Evolutionary conservation across 1,140 invertebrate genomes (phyloP).

Genomic region (Forficula auricularia): DNA sequence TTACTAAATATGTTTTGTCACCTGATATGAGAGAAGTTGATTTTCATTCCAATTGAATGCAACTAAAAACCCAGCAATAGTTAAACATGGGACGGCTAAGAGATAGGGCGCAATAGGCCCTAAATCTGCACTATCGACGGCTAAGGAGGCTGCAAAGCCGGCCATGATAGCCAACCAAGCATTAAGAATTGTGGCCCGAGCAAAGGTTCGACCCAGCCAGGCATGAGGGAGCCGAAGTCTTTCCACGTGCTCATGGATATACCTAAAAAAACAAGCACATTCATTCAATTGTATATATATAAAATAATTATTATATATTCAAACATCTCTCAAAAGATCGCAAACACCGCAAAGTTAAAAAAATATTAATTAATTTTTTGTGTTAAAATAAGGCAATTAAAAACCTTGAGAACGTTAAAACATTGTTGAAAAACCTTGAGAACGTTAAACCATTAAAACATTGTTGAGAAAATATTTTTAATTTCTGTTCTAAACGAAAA

Average conservation of each 20-base stretch:
- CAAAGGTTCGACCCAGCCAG: conserved; percentile 39
- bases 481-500: no score
- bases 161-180: conserved; percentile 47
- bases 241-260: conserved; percentile 42
- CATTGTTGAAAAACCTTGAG: no score
- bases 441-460: no score
- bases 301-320: no score
- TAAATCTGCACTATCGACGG: conserved; percentile 38
- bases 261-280: conserved; percentile 17
- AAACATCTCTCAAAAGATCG: no score
- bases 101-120: conserved; percentile 42
- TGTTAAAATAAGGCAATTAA: no score
- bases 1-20: no score
- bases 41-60: conserved; percentile 40
- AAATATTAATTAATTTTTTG: no score
- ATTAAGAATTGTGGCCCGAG: conserved; percentile 46
- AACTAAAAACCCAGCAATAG: conserved; percentile 33
- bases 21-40: conserved; percentile 21
- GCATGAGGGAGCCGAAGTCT: conserved; percentile 32
- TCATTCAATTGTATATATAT: no score
- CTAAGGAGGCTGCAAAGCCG: conserved; percentile 41
- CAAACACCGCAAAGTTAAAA: no score
- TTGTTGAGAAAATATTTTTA: no score
- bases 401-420: no score
- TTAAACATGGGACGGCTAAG: conserved; percentile 36